A percentile compares a stretch with the other conserved stretches of the same genome.
These are phyloP conservation scores for Calliphora vicina DNA, from an alignment of 1,140 invertebrate genomes.

Conservation along the genomic window DNA sequence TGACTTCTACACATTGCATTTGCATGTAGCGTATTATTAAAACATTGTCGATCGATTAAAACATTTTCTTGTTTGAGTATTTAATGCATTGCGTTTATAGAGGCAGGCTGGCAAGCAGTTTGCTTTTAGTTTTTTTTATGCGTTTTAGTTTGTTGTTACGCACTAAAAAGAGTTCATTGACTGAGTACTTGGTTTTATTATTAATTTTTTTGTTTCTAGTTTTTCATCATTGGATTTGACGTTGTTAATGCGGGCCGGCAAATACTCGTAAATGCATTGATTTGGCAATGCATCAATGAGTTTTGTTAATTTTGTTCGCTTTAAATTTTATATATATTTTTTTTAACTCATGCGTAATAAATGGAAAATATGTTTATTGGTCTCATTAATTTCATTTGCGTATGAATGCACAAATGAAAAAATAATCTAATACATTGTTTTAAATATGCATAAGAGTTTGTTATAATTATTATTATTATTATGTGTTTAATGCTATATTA, in stretches of 20 bases:
- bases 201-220: neutral
- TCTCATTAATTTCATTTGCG: neutral
- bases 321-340: neutral
- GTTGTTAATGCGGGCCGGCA: neutral
- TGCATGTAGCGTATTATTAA: neutral
- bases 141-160: neutral
- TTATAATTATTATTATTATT: too few species aligned
- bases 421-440: too few species aligned
- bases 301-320: constrained; percentile 1
- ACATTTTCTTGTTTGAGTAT: neutral
- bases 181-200: neutral
- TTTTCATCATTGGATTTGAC: neutral
- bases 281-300: neutral
- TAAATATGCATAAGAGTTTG: too few species aligned
- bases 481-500: too few species aligned
- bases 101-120: neutral
- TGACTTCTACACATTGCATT: too few species aligned
- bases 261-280: neutral
- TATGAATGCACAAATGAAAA: too few species aligned
- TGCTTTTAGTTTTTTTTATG: too few species aligned
- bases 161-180: constrained; percentile 10
- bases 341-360: neutral
- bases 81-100: neutral
- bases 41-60: neutral
- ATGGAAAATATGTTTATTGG: neutral